Percentiles rank a stretch among this genome's conserved stretches.
These are phyloP conservation scores for Mesorhabditis sp. DNA, from an alignment of 2,888 invertebrate genomes.

Conservation along the genomic window DNA sequence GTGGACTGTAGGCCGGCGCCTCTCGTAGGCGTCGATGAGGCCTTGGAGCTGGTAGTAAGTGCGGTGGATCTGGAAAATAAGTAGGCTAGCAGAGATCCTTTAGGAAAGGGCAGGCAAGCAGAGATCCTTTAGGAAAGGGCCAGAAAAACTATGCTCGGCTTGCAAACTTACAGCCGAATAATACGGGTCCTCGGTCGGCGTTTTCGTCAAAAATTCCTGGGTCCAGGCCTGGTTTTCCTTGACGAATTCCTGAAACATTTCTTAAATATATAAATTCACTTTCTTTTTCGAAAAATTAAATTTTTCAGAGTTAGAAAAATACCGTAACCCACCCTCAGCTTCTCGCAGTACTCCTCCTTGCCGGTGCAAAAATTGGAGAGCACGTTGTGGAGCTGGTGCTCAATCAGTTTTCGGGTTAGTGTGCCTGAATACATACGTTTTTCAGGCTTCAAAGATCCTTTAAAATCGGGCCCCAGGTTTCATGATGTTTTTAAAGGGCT, in stretches of 20 bases:
- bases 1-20: background rate
- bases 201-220: background rate
- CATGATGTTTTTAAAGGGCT: no score
- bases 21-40: background rate
- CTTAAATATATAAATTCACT: no score
- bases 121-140: no score
- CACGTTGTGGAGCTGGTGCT: slow-evolving; percentile 3
- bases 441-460: no score
- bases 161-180: slow-evolving; percentile 1
- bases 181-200: slow-evolving; percentile 1
- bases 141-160: no score
- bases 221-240: slow-evolving; percentile 4
- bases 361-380: background rate
- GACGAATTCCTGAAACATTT: background rate
- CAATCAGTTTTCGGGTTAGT: background rate
- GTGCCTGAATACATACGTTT: background rate
- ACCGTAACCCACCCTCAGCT: background rate
- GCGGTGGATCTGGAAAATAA: background rate
- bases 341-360: background rate
- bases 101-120: no score
- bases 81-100: no score
- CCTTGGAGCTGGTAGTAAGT: background rate
- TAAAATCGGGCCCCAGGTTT: no score
- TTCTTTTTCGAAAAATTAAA: no score
- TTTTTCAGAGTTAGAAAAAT: no score